Percentiles rank a stretch among this genome's conserved stretches.
Conservation (phyloP, 2,797 vertebrate species). For the Hoplostethus atlanticus region DNA sequence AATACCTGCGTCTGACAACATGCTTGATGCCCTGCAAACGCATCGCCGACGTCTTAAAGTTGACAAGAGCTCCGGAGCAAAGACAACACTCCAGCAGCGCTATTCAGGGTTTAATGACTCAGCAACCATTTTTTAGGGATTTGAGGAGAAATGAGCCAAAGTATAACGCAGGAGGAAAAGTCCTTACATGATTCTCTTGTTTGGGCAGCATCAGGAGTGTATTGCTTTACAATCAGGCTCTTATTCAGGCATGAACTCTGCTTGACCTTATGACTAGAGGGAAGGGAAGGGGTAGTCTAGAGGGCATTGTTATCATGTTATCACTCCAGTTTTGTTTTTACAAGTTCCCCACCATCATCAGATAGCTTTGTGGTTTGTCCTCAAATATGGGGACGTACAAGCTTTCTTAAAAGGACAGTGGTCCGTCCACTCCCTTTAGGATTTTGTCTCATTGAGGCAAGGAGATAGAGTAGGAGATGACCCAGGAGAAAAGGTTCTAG, state of each 20-base stretch:
- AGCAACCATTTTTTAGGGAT: slow-evolving; percentile 20
- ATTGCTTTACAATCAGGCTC: slow-evolving; percentile 21
- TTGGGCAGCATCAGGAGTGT: slow-evolving; percentile 39
- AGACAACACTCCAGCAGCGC: neutral
- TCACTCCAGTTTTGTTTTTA: slow-evolving; percentile 1
- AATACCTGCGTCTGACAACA: too few relatives aligned
- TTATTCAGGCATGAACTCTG: slow-evolving; percentile 47
- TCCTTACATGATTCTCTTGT: neutral
- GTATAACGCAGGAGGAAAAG: slow-evolving; percentile 3
- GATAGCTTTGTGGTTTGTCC: slow-evolving; percentile 13
- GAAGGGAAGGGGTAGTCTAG: neutral
- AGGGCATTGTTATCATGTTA: slow-evolving; percentile 29
- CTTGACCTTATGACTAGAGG: slow-evolving; percentile 24
- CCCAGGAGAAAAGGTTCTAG: slow-evolving; percentile 4
- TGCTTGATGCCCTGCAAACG: neutral
- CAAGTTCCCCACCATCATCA: neutral
- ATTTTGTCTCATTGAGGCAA: too few relatives aligned
- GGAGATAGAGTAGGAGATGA: too few relatives aligned
- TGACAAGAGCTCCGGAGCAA: slow-evolving; percentile 14
- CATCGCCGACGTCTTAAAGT: neutral
- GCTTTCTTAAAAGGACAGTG: slow-evolving; percentile 3
- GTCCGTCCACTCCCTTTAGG: neutral
- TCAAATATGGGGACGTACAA: neutral
- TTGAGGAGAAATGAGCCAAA: slow-evolving; percentile 13
- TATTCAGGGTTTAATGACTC: slow-evolving; percentile 23